Evolutionary conservation across 2,113 vertebrate genomes (phyloP), one percentile per base, ranked within the genome.

Genomic region (Peromyscus leucopus): DNA sequence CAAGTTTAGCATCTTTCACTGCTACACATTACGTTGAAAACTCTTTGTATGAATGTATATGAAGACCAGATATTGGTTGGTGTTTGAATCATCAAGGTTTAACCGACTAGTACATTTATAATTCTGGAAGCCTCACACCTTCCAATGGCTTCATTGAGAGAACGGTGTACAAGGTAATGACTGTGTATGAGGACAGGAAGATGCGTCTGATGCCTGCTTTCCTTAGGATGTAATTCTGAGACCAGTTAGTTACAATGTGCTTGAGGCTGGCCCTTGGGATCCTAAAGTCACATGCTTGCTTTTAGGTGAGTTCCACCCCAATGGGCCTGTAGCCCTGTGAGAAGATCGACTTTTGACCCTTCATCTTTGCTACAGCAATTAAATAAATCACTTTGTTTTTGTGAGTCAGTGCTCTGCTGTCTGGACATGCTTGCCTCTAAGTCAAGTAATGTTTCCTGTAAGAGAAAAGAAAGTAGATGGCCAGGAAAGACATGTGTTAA

Each of bases 401-500:
- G 51, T 74, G 88, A 92, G 13, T 90, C 75, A 39, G 5, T 39
- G 28, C 7, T 51, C 67, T 55, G n/a, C 51, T 76, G 19, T 87
- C 61, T 39, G 7, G 28, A 36, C 19, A 16, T 63, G 39, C 65
- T 95, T 76, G 90, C 3, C 2, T 26, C n/a, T 26, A 90, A 93
- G 85, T 78, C 24, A 92, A 91, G 46, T 12, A 71, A 75, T n/a
- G 51, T 71, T 39, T 69, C 10, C 17, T 71, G 6, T 59, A 33
- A 88, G 92, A 90, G 61, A 78, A 72, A 90, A 83, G 55, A 33
- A 93, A 90, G 71, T n/a, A 28, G 11, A 74, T 65, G 46, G 39
- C 36, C 48, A 94, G 36, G 46, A 71, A 83, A 92, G 39, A 80
- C 82, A 97, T 91, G 31, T 87, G 42, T 92, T 72, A 33, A 94